Base-by-base conservation (phyloP, 2,797 vertebrate species). In the Mus caroli region DNA sequence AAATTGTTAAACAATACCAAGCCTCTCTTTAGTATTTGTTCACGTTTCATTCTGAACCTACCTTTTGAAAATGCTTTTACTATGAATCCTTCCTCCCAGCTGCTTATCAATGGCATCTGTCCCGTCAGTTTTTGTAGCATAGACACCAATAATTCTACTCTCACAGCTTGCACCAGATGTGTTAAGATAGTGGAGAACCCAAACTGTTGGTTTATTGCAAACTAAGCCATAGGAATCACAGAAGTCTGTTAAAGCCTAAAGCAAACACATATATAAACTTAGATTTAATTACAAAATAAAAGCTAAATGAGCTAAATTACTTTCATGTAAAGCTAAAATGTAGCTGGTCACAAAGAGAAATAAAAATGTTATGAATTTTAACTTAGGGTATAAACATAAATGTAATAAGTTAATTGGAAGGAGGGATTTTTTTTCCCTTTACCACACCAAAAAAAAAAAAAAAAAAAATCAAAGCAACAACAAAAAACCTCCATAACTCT, bases 101-200 rank as follows among this genome's bases (percentile, higher is more conserved):
- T 96, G 97, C 73, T 98, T 98, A 79, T 97, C 98, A 90, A 99
- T 96, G 93, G 98, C 98, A 60, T 98, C 96, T 20, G 88, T 98
- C 58, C 98, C 98, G 64, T 99, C 98, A 31, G 96, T 83, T 97
- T 98, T 99, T 60, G 98, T 98, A 43, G 98, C 96, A 80, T 98
- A 98, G 11, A 99, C 98, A 90, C 98, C 98, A 77, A 98, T 97
- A 90, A 99, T 97, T 96, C 98, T 98, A 96, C 98, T 99, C 97
- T 98, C 98, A 95, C 98, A 99, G 97, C 98, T 98, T 80, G 97
- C 98, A 92, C 98, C 98, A 90, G 97, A 98, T 76, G 98, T 98
- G 95, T 94, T 98, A 76, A 99, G 98, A 93, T 98, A 98, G 96
- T 98, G 98, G 40, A 99, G 96, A 88, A 99, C 98, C 98, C 98